Evolutionary conservation across 2,797 vertebrate species (phyloP).

Genomic region (Phalloptychus januarius): DNA sequence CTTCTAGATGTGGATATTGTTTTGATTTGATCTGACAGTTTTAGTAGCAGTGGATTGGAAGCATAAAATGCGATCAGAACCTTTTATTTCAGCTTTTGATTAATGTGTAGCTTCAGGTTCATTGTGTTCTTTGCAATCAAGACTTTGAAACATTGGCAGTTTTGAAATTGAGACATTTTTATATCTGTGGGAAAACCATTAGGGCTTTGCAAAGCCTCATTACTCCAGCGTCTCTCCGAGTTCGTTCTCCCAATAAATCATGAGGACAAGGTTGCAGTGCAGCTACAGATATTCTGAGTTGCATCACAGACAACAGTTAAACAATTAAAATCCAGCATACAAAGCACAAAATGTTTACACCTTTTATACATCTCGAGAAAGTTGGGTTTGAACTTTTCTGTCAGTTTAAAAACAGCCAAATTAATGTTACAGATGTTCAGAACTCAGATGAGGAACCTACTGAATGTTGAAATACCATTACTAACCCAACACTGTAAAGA

Average conservation of each 20-base stretch:
- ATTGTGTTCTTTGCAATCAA: constrained; percentile 39
- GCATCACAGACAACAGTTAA: constrained; percentile 27
- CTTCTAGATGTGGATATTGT: background rate
- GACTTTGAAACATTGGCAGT: constrained; percentile 48
- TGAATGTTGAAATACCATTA: background rate
- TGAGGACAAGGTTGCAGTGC: background rate
- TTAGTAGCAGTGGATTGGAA: background rate
- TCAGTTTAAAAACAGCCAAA: background rate
- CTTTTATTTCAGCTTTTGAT: background rate
- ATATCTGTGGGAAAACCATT: constrained; percentile 39
- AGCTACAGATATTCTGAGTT: constrained; percentile 20
- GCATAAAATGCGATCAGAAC: background rate
- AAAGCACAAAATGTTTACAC: background rate
- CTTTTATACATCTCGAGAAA: background rate
- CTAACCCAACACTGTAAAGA: background rate
- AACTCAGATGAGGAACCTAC: background rate
- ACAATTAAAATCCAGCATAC: constrained; percentile 7
- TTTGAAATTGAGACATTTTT: constrained; percentile 55
- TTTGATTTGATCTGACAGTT: background rate
- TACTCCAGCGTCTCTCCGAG: constrained; percentile 36
- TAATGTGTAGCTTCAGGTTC: constrained; percentile 15
- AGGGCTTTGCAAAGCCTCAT: constrained; percentile 49
- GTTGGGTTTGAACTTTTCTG: constrained; percentile 1
- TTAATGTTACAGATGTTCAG: background rate
- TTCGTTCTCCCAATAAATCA: constrained; percentile 38